Conservation (phyloP, 2,797 vertebrate species). For the Sciurus vulgaris region DNA sequence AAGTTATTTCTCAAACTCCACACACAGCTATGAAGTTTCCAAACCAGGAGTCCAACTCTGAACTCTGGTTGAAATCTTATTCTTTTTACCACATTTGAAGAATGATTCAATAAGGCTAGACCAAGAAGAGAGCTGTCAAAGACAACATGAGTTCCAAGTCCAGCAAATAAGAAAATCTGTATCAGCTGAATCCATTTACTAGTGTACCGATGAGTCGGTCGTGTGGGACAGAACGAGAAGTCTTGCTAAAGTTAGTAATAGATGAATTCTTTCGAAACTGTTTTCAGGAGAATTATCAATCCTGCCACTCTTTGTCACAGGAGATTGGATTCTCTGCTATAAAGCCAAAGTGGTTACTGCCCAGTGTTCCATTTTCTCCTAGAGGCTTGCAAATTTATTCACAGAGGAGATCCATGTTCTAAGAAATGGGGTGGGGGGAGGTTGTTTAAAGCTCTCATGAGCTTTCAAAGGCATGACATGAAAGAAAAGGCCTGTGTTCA, state of each 20-base stretch:
- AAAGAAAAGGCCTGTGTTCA: not conserved
- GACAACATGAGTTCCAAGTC: not conserved
- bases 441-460: not conserved
- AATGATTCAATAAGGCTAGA: not conserved
- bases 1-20: slow-evolving; percentile 46
- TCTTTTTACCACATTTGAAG: slow-evolving; percentile 14
- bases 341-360: slow-evolving; percentile 16
- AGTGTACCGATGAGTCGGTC: not conserved
- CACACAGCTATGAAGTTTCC: not conserved
- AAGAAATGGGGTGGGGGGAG: not conserved
- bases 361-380: slow-evolving; percentile 38
- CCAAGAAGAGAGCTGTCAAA: slow-evolving; percentile 38
- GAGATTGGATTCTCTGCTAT: slow-evolving; percentile 51
- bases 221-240: not conserved
- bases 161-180: slow-evolving; percentile 8
- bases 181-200: not conserved
- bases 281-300: slow-evolving; percentile 20
- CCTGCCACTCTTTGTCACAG: not conserved
- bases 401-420: not conserved
- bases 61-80: slow-evolving; percentile 10
- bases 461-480: not conserved
- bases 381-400: slow-evolving; percentile 61
- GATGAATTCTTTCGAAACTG: slow-evolving; percentile 5
- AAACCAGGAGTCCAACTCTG: slow-evolving; percentile 3
- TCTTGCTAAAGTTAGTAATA: not conserved